Evolutionary conservation across 2,113 vertebrate species (phyloP).

Genomic region (Calyptomena viridis): DNA sequence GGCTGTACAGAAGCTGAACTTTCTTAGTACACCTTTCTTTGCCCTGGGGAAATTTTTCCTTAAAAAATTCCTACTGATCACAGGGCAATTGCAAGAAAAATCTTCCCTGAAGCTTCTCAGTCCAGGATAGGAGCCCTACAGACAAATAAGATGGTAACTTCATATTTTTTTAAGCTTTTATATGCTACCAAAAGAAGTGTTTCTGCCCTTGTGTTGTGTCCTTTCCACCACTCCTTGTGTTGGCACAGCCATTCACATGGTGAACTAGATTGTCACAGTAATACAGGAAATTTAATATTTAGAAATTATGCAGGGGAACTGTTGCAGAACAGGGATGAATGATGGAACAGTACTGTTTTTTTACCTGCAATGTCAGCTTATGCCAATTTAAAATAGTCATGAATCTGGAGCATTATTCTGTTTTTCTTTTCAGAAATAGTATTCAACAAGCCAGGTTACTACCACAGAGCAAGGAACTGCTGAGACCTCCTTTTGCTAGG

Average conservation of each 20-base stretch:
- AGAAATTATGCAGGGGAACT: neutral
- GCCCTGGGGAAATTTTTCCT: neutral
- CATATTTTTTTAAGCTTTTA: neutral
- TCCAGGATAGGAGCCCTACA: neutral
- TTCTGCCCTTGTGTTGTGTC: neutral
- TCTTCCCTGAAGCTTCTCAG: neutral
- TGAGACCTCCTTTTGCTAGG: neutral
- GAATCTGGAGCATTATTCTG: neutral
- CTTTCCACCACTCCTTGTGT: neutral
- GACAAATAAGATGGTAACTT: neutral
- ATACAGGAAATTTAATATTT: neutral
- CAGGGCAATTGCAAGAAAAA: neutral
- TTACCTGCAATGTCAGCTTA: neutral
- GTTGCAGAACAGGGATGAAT: neutral
- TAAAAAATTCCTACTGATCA: neutral
- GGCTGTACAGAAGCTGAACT: neutral
- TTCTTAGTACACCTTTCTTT: neutral
- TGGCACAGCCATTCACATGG: neutral
- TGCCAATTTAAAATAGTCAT: neutral
- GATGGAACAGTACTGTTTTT: neutral
- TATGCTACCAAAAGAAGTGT: neutral
- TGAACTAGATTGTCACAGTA: neutral
- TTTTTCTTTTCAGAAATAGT: conserved; percentile 44
- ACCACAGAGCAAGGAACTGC: conserved; percentile 47
- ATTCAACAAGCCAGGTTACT: conserved; percentile 51